Percentiles rank a stretch among this genome's conserved stretches.
Conservation (phyloP, 2,797 vertebrate genomes). For the Clamator glandarius region DNA sequence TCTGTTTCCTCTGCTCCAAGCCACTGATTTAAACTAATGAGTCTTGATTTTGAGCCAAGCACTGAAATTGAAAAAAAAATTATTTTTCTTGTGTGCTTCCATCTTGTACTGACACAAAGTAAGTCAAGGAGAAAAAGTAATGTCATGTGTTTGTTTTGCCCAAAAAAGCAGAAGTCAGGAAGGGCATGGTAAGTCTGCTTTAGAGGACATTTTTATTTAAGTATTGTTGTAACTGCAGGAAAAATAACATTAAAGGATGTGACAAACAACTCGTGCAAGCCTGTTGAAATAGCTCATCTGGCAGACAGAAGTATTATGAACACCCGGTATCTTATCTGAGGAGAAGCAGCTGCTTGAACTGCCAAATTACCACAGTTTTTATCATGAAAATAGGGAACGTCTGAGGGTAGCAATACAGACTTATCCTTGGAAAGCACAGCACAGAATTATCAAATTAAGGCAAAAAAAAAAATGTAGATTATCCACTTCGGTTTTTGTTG, state of each 20-base stretch:
- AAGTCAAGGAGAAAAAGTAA: not conserved
- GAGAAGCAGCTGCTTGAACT: constrained; percentile 53
- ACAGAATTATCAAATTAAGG: not conserved
- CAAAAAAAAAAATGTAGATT: not conserved
- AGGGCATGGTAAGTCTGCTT: not conserved
- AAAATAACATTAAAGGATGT: constrained; percentile 17
- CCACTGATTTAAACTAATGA: constrained; percentile 43
- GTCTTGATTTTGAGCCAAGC: constrained; percentile 43
- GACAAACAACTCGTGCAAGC: constrained; percentile 20
- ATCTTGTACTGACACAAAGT: constrained; percentile 13
- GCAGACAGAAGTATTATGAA: constrained; percentile 8
- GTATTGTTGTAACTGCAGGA: not conserved
- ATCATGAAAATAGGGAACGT: not conserved
- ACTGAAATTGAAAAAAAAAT: constrained; percentile 35
- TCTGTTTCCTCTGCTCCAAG: constrained; percentile 42
- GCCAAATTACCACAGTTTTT: not conserved
- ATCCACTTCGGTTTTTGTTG: not conserved
- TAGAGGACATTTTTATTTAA: not conserved
- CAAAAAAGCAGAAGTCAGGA: constrained; percentile 27
- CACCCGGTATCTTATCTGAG: constrained; percentile 60
- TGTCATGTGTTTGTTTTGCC: constrained; percentile 13
- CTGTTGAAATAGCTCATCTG: constrained; percentile 8
- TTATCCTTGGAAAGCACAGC: constrained; percentile 24
- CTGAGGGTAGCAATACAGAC: not conserved
- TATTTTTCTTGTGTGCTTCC: constrained; percentile 29